Evolutionary conservation across 2,797 vertebrate species (phyloP), one percentile per base, ranked within the genome.

Genomic region (Pseudochirops corinnae): DNA sequence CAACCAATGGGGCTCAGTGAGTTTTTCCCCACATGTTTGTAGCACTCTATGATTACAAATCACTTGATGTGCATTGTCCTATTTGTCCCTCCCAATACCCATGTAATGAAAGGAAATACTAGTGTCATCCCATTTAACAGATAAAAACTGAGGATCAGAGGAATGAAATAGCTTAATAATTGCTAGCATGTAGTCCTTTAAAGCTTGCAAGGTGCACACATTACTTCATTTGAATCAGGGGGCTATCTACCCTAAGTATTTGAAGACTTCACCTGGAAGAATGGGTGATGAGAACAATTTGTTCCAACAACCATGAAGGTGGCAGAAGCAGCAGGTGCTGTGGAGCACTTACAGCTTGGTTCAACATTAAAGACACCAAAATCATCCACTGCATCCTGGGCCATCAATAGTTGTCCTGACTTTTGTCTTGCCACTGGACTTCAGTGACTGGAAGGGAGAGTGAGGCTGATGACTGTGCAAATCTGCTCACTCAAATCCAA

Each of bases 61-160:
- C n/a, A 74, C 6, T 39, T 39, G 5, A 74, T 18, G 26, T 39
- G n/a, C 62, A n/a, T 39, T 9, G 39, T 39, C 33, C 62, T 14
- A 74, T 74, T 74, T 67, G 33, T 14, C 62, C 31, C 62, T 67
- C 29, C 60, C 31, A 33, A 33, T 62, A 18, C 14, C 62, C 16
- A 67, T 7, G 16, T 74, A 39, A 67, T 7, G n/a, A 74, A 52
- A n/a, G 33, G 62, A n/a, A 74, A 6, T 39, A 33, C 33, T 39
- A 74, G n/a, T 74, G 62, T 18, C n/a, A 74, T 91, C 90, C 31
- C 91, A 18, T 90, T 92, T 93, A 93, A 60, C 26, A 50, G 56
- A 31, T 0, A 52, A 93, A 52, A 6, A 46, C 28, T 57, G 50
- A 14, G 28, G 31, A 29, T 7, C 55, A 55, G 53, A 50, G 46